Conservation (phyloP, 2,113 vertebrate genomes). For the Ranitomeya imitator region DNA sequence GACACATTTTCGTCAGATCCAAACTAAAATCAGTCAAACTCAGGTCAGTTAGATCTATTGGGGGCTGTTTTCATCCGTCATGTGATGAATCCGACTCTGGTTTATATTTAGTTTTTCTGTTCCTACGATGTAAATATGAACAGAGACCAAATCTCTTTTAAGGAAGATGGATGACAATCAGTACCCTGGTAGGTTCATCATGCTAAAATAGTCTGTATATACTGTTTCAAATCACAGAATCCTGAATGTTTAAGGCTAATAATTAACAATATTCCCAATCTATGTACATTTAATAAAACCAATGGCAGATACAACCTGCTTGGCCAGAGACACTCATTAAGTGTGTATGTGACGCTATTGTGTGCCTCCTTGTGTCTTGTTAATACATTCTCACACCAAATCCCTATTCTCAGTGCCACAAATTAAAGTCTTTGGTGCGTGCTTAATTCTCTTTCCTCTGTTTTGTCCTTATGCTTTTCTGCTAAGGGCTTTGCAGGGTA, state of each 20-base stretch:
- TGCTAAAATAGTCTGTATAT: background rate
- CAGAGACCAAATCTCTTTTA: background rate
- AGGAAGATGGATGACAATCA: background rate
- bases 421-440: constrained; percentile 61
- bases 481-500: constrained; percentile 60
- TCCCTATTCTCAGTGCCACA: constrained; percentile 50
- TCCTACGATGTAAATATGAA: too few species aligned
- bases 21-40: too few species aligned
- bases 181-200: background rate
- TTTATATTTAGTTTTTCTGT: too few species aligned
- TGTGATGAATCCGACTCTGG: too few species aligned
- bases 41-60: too few species aligned
- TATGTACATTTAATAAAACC: background rate
- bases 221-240: background rate
- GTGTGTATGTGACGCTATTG: constrained; percentile 47
- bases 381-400: constrained; percentile 55
- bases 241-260: background rate
- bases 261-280: constrained; percentile 5
- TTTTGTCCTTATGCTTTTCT: constrained; percentile 51
- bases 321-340: constrained; percentile 27
- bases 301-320: constrained; percentile 31
- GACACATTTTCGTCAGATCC: too few species aligned
- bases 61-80: too few species aligned
- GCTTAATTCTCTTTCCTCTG: constrained; percentile 60
- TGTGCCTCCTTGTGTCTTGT: constrained; percentile 43